Percentiles rank a stretch among this genome's conserved stretches.
These are phyloP conservation scores for Eulemur albifrons DNA, from an alignment of 2,797 vertebrate genomes.

Conservation along the genomic window DNA sequence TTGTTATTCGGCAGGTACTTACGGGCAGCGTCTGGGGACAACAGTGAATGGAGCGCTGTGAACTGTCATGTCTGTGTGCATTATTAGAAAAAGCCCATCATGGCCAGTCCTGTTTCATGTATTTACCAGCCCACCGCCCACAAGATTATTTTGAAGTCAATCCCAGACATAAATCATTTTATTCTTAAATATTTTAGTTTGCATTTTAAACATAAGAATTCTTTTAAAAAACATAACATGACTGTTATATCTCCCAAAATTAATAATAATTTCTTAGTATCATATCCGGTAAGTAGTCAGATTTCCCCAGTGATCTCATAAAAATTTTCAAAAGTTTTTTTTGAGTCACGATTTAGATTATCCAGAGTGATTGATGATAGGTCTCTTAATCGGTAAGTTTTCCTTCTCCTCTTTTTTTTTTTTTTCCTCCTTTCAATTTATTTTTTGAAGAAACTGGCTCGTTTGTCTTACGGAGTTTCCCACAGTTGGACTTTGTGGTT, in stretches of 20 bases:
- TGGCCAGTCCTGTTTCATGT: not conserved
- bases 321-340: not conserved
- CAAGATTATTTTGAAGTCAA: conserved; percentile 28
- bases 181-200: conserved; percentile 47
- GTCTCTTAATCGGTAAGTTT: not conserved
- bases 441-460: not conserved
- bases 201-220: not conserved
- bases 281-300: not conserved
- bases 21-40: not conserved
- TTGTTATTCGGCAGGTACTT: not conserved
- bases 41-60: not conserved
- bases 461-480: not conserved
- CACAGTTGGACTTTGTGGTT: not conserved
- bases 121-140: not conserved
- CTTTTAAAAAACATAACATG: not conserved
- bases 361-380: not conserved
- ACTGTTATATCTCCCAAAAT: not conserved
- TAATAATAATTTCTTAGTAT: not conserved
- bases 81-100: not conserved
- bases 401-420: not conserved
- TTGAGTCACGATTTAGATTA: not conserved
- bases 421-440: not conserved
- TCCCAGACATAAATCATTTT: conserved; percentile 25
- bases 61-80: not conserved
- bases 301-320: not conserved